A percentile compares a stretch with the other conserved stretches of the same genome.
Evolutionary conservation across 1,140 invertebrate species (phyloP).

Genomic region (Bombus superbus): DNA sequence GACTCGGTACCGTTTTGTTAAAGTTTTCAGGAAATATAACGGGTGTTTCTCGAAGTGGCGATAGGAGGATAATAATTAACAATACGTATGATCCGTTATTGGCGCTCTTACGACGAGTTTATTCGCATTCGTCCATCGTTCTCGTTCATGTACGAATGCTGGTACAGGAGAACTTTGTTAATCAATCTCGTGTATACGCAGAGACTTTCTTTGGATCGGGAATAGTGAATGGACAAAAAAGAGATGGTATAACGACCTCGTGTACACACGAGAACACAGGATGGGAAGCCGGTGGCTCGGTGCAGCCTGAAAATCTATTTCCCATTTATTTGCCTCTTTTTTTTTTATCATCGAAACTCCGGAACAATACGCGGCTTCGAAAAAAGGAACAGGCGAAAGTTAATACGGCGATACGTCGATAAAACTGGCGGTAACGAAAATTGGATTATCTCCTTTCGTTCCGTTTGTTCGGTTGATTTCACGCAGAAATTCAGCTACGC

Average conservation of each 20-base stretch:
- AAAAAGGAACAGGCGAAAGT: neutral
- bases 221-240: neutral
- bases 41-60: neutral
- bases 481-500: neutral
- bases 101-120: neutral
- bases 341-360: neutral
- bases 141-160: neutral
- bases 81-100: slow-evolving; percentile 14
- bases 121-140: neutral
- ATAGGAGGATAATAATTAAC: neutral
- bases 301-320: neutral
- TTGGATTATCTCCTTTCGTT: slow-evolving; percentile 48
- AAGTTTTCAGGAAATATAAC: slow-evolving; percentile 1
- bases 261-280: neutral
- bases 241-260: neutral
- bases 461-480: slow-evolving; percentile 30
- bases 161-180: neutral
- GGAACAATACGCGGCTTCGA: slow-evolving; percentile 14
- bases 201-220: neutral
- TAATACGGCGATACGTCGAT: slow-evolving; percentile 34
- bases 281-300: neutral
- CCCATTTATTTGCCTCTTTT: neutral
- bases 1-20: neutral
- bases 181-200: neutral
- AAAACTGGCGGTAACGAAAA: slow-evolving; percentile 38